phyloP scores from a whole-genome alignment of 2,797 vertebrate species.

The Dermochelys coriacea region DNA sequence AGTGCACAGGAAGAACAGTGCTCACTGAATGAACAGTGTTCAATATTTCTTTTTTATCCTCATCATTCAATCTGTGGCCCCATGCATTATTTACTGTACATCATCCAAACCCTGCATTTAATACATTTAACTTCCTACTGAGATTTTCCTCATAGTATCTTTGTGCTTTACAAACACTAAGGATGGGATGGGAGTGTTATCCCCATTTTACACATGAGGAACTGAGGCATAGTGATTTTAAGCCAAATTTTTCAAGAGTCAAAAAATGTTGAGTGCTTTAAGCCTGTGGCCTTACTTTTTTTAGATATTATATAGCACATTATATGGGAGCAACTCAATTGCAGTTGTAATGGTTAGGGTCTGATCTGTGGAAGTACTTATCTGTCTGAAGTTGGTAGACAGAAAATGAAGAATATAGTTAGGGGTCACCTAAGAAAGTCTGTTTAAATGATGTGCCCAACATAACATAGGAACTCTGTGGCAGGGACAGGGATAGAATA shows the following conservation, averaged over 20 bases:
- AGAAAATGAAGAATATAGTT: neutral
- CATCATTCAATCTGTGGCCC: neutral
- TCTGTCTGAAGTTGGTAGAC: neutral
- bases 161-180: neutral
- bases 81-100: neutral
- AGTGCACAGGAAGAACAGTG: neutral
- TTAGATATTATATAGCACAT: neutral
- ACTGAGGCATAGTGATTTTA: accelerated
- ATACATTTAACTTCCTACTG: neutral
- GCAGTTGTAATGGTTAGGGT: neutral
- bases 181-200: neutral
- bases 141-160: neutral
- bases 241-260: neutral
- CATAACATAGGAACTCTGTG: neutral
- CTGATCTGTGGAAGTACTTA: no score
- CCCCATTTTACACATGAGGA: neutral
- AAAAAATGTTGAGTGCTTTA: accelerated
- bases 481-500: neutral
- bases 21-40: neutral
- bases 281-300: accelerated
- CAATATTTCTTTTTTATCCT: neutral
- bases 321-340: neutral
- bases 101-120: neutral
- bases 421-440: neutral
- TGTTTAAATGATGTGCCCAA: neutral